Percentiles rank a stretch among this genome's conserved stretches.
These are phyloP conservation scores for Tangara arthus DNA, from an alignment of 2,797 vertebrate species.

Conservation along the genomic window DNA sequence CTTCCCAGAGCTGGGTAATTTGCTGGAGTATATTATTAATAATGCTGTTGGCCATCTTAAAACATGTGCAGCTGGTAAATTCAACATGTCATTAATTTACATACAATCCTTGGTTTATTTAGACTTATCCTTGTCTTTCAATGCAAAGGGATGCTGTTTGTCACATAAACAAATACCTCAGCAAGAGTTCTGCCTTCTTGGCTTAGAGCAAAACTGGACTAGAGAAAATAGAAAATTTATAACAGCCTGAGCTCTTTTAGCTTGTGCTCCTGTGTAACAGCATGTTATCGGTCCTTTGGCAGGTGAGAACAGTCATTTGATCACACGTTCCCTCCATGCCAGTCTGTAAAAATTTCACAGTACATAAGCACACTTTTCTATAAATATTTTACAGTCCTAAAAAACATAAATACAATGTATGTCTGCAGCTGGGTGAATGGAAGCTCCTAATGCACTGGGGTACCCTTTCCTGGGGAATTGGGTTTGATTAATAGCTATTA, in stretches of 20 bases:
- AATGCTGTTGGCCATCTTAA: neutral
- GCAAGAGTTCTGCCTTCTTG: neutral
- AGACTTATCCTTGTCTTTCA: neutral
- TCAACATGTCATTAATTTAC: neutral
- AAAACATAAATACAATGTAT: neutral
- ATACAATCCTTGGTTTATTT: neutral
- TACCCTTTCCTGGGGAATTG: neutral
- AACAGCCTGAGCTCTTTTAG: neutral
- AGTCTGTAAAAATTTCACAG: slow-evolving; percentile 11
- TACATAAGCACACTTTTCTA: neutral
- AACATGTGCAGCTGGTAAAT: neutral
- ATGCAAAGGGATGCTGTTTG: neutral
- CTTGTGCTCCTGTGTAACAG: neutral
- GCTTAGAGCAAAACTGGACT: neutral
- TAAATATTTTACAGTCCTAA: slow-evolving; percentile 15
- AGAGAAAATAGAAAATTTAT: neutral
- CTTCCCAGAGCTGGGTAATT: neutral
- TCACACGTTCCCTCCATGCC: neutral
- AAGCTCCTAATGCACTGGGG: neutral
- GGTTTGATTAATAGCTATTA: slow-evolving; percentile 48
- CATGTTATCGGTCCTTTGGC: neutral
- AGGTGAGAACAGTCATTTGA: slow-evolving; percentile 30
- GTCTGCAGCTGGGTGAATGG: neutral
- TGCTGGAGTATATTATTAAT: neutral
- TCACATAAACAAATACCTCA: neutral